Conservation (phyloP, 2,113 vertebrate species). For the Suncus etruscus region DNA sequence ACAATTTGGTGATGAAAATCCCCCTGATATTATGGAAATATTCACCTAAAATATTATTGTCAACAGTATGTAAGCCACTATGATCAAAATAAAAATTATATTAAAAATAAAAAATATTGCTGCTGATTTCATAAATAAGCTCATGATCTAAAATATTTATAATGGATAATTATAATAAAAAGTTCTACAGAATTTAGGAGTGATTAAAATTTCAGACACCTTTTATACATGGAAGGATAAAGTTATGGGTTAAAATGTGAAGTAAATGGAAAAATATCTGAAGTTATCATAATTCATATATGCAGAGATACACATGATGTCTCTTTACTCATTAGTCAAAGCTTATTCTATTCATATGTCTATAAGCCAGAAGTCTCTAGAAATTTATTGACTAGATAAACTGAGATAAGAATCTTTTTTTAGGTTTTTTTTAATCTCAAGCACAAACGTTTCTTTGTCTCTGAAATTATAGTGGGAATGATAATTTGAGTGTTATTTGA, state of each 20-base stretch:
- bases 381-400: neutral
- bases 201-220: neutral
- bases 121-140: too few relatives aligned
- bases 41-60: too few relatives aligned
- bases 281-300: neutral
- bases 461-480: too few relatives aligned
- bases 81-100: too few relatives aligned
- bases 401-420: neutral
- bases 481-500: too few relatives aligned
- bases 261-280: neutral
- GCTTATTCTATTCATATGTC: neutral
- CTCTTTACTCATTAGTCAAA: conserved; percentile 4
- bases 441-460: too few relatives aligned
- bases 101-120: too few relatives aligned
- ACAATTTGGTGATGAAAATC: too few relatives aligned
- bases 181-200: neutral
- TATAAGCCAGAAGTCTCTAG: conserved; percentile 13
- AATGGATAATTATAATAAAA: neutral
- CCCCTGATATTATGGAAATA: too few relatives aligned
- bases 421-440: neutral
- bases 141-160: neutral
- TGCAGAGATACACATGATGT: neutral
- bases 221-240: neutral
- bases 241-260: neutral
- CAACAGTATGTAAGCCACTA: too few relatives aligned